These are phyloP conservation scores for Rhopilema esculentum DNA, from an alignment of 30 jellyfish, hydroid and myxozoan species.

Conservation along the genomic window DNA sequence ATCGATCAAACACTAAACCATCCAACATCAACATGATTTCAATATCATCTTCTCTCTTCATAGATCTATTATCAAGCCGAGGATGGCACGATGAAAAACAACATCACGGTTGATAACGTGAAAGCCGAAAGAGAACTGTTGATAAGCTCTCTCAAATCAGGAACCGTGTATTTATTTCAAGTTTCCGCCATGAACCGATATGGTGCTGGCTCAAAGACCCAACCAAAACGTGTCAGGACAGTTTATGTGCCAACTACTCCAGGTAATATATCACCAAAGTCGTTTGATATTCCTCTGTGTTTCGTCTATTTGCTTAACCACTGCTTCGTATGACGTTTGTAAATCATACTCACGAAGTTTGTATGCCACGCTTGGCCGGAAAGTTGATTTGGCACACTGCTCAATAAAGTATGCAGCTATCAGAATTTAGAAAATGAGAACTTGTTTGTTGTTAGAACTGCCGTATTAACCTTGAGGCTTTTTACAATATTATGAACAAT, in stretches of 20 bases:
- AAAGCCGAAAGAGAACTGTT: constrained; percentile 67
- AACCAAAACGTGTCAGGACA: constrained; percentile 48
- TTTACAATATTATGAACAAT: too few relatives aligned
- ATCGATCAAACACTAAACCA: too few relatives aligned
- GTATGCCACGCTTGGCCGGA: too few relatives aligned
- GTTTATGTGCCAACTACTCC: constrained; percentile 52
- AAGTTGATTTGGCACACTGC: too few relatives aligned
- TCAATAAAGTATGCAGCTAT: too few relatives aligned
- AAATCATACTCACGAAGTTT: background rate
- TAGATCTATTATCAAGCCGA: constrained; percentile 80
- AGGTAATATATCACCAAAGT: constrained; percentile 21
- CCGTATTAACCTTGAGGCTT: too few relatives aligned
- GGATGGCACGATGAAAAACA: constrained; percentile 1
- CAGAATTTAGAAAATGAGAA: too few relatives aligned
- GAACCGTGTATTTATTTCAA: constrained; percentile 79
- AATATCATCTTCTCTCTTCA: background rate
- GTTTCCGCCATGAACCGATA: constrained; percentile 77
- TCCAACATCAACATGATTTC: background rate
- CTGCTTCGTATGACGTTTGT: background rate
- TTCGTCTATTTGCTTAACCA: background rate
- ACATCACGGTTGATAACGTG: constrained; percentile 36
- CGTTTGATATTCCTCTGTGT: background rate
- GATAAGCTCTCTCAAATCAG: constrained; percentile 53
- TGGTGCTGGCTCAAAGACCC: constrained; percentile 93
- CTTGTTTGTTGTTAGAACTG: too few relatives aligned